Evolutionary conservation across 2,888 invertebrate genomes (phyloP).

Genomic region (Calliopum simillimum): DNA sequence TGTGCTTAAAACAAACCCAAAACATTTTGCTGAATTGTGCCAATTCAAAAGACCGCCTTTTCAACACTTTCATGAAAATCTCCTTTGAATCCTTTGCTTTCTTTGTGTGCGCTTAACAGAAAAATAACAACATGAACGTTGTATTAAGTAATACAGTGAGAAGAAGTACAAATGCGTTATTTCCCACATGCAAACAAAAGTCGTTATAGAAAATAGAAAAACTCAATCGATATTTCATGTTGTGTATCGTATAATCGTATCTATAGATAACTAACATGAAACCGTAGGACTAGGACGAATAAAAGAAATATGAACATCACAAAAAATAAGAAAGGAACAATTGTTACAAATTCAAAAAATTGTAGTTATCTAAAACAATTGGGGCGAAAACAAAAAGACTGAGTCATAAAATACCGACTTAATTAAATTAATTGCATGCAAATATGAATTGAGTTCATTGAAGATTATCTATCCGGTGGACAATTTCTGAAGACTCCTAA

Average conservation of each 20-base stretch:
- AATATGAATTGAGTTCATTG: no score
- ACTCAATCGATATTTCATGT: conserved; percentile 37
- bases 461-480: no score
- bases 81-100: neutral
- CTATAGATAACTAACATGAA: conserved; percentile 1
- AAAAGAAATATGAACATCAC: no score
- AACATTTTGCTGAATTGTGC: conserved; percentile 14
- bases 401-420: no score
- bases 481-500: no score
- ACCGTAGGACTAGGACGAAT: no score
- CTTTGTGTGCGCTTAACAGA: neutral
- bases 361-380: no score
- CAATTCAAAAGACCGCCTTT: conserved; percentile 31
- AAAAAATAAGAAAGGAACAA: no score
- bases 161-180: conserved; percentile 23
- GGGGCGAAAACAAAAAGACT: no score
- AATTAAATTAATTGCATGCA: no score
- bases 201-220: conserved; percentile 29
- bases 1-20: conserved; percentile 31
- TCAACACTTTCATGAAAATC: conserved; percentile 28
- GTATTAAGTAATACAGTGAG: conserved; percentile 26
- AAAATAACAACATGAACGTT: conserved; percentile 7
- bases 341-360: no score
- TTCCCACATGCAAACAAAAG: conserved; percentile 35
- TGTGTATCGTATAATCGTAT: no score